A percentile compares a stretch with the other conserved stretches of the same genome.
Evolutionary conservation across 2,797 vertebrate genomes (phyloP).

Genomic region (Cossypha heuglini): DNA sequence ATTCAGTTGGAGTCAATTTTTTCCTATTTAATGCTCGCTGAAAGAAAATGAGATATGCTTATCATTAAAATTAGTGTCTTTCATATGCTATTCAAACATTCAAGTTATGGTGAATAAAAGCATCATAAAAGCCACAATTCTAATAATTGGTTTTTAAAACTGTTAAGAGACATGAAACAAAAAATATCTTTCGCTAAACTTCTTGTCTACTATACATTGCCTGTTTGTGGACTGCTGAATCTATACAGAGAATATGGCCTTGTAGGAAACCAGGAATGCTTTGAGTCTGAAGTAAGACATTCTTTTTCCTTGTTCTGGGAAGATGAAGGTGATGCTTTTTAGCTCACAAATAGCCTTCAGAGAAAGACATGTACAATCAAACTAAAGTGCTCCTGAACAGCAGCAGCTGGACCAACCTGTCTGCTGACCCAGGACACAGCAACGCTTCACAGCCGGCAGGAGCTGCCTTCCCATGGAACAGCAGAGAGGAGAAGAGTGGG

Average conservation of each 20-base stretch:
- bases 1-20: constrained; percentile 81
- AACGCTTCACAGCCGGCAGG: fast-evolving
- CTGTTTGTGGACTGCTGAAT: neutral
- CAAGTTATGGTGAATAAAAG: neutral
- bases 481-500: neutral
- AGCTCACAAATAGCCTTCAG: neutral
- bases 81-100: neutral
- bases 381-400: neutral
- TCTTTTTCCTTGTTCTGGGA: neutral
- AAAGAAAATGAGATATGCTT: constrained; percentile 67
- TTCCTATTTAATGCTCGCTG: constrained; percentile 83
- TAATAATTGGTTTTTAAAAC: neutral
- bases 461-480: neutral
- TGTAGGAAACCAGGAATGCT: neutral
- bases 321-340: neutral
- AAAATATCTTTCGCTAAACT: neutral
- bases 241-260: neutral
- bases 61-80: constrained; percentile 41
- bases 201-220: neutral
- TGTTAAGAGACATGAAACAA: neutral
- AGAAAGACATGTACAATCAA: neutral
- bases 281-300: neutral
- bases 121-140: neutral
- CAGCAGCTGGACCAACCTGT: neutral
- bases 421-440: neutral